These are phyloP conservation scores for Xenopus tropicalis DNA, from an alignment of 2,113 vertebrate genomes.

Conservation along the genomic window UCB_Xtro_10.0 CM004445.2:17675501-17676000, in stretches of 20 bases:
- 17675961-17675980: no score
- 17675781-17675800: constrained; percentile 34
- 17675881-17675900: background rate
- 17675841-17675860: constrained; percentile 11
- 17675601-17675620: constrained; percentile 12
- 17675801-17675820: constrained; percentile 13
- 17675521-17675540: background rate
- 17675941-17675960: no score
- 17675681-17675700: constrained; percentile 48
- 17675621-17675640: constrained; percentile 47
- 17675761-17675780: constrained; percentile 37
- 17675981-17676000: no score
- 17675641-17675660: constrained; percentile 51
- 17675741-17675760: constrained; percentile 44
- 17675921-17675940: background rate
- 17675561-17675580: background rate
- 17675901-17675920: background rate
- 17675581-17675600: background rate
- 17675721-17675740: constrained; percentile 42
- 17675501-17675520: no score
- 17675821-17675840: background rate
- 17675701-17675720: constrained; percentile 22
- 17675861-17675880: constrained; percentile 5
- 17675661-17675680: constrained; percentile 48
- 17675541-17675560: background rate